Conservation (phyloP, 2,888 invertebrate species). For the Frankliniella intonsa region DNA sequence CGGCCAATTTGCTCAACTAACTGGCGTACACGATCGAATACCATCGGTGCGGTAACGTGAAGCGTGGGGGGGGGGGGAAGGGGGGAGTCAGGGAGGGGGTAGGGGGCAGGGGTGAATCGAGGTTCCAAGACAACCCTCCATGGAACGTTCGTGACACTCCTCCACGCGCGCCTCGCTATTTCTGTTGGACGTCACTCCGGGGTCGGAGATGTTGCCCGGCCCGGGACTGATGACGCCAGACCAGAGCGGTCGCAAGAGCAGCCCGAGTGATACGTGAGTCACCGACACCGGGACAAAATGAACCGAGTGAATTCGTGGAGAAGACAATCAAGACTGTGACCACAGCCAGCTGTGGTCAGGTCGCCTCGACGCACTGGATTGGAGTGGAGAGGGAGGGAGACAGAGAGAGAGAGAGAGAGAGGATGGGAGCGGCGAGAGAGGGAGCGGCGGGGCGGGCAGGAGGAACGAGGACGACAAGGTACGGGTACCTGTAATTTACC, state of each 20-base stretch:
- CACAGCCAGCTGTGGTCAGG: conserved; percentile 25
- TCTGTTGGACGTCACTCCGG: too few relatives aligned
- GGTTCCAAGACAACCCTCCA: too few relatives aligned
- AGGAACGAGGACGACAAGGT: conserved; percentile 28
- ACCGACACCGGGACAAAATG: conserved; percentile 8
- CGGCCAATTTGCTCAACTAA: neutral
- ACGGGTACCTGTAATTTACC: conserved; percentile 20
- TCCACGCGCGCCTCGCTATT: too few relatives aligned
- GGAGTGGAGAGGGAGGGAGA: neutral
- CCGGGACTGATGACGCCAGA: too few relatives aligned
- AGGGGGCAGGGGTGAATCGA: too few relatives aligned
- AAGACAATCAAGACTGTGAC: conserved; percentile 25
- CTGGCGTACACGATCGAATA: too few relatives aligned
- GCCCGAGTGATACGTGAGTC: conserved; percentile 2
- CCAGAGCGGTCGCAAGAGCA: too few relatives aligned
- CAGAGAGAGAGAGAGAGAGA: conserved; percentile 22
- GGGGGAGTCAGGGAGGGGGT: too few relatives aligned
- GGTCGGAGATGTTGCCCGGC: too few relatives aligned
- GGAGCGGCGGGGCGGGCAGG: conserved; percentile 17
- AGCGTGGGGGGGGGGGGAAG: too few relatives aligned
- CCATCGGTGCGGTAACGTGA: too few relatives aligned
- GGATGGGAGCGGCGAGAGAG: conserved; percentile 26
- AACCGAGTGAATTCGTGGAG: conserved; percentile 9
- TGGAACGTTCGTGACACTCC: too few relatives aligned
- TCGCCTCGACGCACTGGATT: conserved; percentile 15